Conservation (phyloP, 1,140 invertebrate species). For the Drosophila dunni region DNA sequence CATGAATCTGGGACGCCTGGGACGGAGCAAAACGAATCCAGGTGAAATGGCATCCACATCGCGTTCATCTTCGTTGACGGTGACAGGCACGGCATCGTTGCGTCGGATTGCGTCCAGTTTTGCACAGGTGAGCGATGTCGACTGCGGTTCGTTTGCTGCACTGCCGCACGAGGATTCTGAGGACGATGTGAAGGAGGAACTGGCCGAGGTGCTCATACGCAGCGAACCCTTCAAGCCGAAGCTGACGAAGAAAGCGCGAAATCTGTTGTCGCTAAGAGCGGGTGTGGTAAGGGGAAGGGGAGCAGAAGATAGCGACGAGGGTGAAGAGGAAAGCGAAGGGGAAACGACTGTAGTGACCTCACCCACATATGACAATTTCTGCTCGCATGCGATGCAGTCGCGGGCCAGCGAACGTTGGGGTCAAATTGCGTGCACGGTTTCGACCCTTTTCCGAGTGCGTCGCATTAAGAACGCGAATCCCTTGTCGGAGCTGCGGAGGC, state of each 20-base stretch:
- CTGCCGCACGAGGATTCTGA: conserved; percentile 54
- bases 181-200: conserved; percentile 57
- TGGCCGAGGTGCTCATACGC: conserved; percentile 55
- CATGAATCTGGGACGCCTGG: conserved; percentile 46
- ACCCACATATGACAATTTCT: background rate
- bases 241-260: too few species aligned
- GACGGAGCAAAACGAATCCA: conserved; percentile 10
- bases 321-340: too few species aligned
- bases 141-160: conserved; percentile 26
- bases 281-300: too few species aligned
- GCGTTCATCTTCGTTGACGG: background rate
- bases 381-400: conserved; percentile 5
- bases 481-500: conserved; percentile 37
- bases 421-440: conserved; percentile 57
- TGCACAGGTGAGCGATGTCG: conserved; percentile 49
- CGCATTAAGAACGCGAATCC: conserved; percentile 42
- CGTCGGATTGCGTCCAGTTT: conserved; percentile 65
- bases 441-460: conserved; percentile 53
- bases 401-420: conserved; percentile 61
- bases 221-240: conserved; percentile 45
- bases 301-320: too few species aligned
- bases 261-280: too few species aligned
- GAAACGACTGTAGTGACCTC: too few species aligned
- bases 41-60: background rate
- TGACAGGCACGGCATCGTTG: conserved; percentile 23